Conservation (phyloP, 2,113 vertebrate genomes). For the Columba livia region DNA sequence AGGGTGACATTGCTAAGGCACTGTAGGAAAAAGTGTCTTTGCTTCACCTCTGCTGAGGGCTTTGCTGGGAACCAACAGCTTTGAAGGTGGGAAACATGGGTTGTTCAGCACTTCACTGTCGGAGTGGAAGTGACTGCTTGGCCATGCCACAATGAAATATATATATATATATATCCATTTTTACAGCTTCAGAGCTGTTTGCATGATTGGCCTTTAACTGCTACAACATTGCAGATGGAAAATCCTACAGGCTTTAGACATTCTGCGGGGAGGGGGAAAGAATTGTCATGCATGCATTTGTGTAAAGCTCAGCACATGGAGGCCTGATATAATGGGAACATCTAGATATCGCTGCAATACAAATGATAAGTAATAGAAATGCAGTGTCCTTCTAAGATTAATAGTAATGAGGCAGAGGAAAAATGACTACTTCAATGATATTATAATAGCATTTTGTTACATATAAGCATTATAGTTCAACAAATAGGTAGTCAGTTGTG, state of each 20-base stretch:
- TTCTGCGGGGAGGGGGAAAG: not conserved
- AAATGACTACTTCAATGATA: not conserved
- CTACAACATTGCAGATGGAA: not conserved
- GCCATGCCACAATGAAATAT: not conserved
- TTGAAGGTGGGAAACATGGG: not conserved
- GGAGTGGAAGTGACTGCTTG: not conserved
- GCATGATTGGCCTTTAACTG: not conserved
- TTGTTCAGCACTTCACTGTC: not conserved
- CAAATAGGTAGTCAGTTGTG: not conserved
- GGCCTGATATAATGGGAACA: not conserved
- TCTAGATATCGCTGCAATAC: not conserved
- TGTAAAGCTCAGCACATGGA: not conserved
- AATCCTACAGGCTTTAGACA: not conserved
- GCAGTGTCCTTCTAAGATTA: not conserved
- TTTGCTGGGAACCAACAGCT: not conserved
- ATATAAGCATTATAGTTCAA: not conserved
- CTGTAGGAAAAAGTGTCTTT: not conserved
- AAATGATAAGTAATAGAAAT: not conserved
- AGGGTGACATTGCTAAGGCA: not conserved
- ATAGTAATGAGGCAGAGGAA: not conserved
- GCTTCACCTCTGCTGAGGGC: not conserved
- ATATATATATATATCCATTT: not conserved
- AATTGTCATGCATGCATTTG: not conserved
- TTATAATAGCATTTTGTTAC: not conserved
- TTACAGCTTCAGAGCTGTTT: not conserved